These are phyloP conservation scores for Sebastes kiyomatsui DNA, from an alignment of 2,797 vertebrate genomes.

Conservation along the genomic window DNA sequence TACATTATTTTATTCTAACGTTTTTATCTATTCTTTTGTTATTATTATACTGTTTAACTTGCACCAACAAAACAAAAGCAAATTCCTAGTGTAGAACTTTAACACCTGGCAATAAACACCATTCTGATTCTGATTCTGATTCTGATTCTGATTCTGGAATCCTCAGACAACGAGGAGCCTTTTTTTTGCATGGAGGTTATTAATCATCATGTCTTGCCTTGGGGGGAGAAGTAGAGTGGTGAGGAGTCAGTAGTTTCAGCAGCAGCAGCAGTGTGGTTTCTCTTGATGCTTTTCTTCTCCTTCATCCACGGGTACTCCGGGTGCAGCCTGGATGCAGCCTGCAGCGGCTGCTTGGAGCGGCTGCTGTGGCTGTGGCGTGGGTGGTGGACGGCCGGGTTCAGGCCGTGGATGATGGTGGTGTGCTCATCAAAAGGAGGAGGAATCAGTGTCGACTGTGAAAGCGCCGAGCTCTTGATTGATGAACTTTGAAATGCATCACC, in stretches of 20 bases:
- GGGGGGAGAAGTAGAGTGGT: slow-evolving; percentile 91
- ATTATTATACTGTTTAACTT: too few relatives aligned
- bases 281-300: slow-evolving; percentile 96
- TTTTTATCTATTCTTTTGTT: too few relatives aligned
- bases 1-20: too few relatives aligned
- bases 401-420: slow-evolving; percentile 88
- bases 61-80: too few relatives aligned
- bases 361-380: slow-evolving; percentile 86
- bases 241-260: slow-evolving; percentile 81
- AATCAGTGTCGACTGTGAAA: slow-evolving; percentile 97
- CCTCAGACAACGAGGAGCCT: slow-evolving; percentile 66
- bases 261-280: slow-evolving; percentile 78
- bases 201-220: slow-evolving; percentile 90
- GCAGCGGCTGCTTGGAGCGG: slow-evolving; percentile 89
- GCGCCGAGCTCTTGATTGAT: slow-evolving; percentile 99
- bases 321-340: slow-evolving; percentile 84
- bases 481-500: slow-evolving; percentile 99
- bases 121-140: too few relatives aligned
- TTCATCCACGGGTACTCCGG: slow-evolving; percentile 98
- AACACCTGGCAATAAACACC: too few relatives aligned
- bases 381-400: slow-evolving; percentile 90
- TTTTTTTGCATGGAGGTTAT: slow-evolving; percentile 61
- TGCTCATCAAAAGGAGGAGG: slow-evolving; percentile 96
- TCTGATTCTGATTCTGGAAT: too few relatives aligned
- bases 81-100: too few relatives aligned